Evolutionary conservation across 2,797 vertebrate genomes (phyloP).

Genomic region (Rhinatrema bivittatum): DNA sequence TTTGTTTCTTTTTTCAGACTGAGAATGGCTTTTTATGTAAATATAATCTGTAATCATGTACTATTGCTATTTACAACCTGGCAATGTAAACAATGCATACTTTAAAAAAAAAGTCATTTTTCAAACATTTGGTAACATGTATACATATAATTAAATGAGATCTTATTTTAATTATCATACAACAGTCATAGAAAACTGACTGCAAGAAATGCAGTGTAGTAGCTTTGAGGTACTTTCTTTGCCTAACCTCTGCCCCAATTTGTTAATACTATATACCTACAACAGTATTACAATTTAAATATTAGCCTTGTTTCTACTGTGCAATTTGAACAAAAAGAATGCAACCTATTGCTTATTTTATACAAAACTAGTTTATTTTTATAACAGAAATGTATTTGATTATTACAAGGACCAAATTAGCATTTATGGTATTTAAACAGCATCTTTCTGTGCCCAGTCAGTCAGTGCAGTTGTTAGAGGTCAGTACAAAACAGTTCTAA

Average conservation of each 20-base stretch:
- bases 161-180: conserved; percentile 56
- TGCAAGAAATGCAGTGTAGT: conserved; percentile 37
- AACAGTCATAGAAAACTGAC: conserved; percentile 41
- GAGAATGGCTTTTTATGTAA: conserved; percentile 58
- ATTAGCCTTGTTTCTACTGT: conserved; percentile 60
- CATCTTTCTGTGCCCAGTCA: conserved; percentile 25
- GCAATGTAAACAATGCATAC: conserved; percentile 49
- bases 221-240: conserved; percentile 46
- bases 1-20: too few relatives aligned
- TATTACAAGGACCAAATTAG: conserved; percentile 63
- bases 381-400: conserved; percentile 49
- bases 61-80: conserved; percentile 43
- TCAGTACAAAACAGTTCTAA: neutral
- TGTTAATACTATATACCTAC: conserved; percentile 54
- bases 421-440: conserved; percentile 26
- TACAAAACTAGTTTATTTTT: conserved; percentile 68
- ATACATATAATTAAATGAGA: conserved; percentile 42
- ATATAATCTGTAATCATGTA: conserved; percentile 52
- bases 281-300: conserved; percentile 71
- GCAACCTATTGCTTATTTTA: conserved; percentile 62
- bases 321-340: conserved; percentile 60
- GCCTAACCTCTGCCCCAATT: conserved; percentile 34
- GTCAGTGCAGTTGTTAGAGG: conserved; percentile 36
- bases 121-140: conserved; percentile 55
- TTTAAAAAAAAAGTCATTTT: conserved; percentile 43